Evolutionary conservation across 1,140 invertebrate genomes (phyloP).

Genomic region (Uloborus diversus): DNA sequence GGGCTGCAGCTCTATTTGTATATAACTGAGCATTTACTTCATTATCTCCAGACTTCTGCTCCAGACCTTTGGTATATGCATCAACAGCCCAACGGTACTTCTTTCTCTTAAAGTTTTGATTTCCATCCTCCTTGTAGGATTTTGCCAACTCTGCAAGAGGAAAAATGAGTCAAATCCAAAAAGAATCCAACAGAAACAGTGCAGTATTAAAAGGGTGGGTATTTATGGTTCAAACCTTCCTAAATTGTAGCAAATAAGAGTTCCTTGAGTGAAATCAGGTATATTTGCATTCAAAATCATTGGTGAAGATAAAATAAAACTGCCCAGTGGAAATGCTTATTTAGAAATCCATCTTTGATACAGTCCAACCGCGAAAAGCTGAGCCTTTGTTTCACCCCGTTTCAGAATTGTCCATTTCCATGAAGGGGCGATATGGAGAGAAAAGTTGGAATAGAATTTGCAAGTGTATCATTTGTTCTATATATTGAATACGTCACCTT

Average conservation of each 20-base stretch:
- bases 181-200: background rate
- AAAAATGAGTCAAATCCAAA: background rate
- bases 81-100: slow-evolving; percentile 90
- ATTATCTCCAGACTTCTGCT: slow-evolving; percentile 77
- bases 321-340: background rate
- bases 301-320: background rate
- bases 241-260: too few species aligned
- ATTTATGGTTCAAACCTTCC: too few species aligned
- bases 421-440: too few species aligned
- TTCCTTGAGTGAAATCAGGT: too few species aligned
- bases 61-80: slow-evolving; percentile 89
- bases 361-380: too few species aligned
- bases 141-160: slow-evolving; percentile 75
- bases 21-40: slow-evolving; percentile 84
- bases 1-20: slow-evolving; percentile 89
- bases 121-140: slow-evolving; percentile 96
- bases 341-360: too few species aligned
- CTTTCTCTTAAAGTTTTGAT: slow-evolving; percentile 94
- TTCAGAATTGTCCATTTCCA: too few species aligned
- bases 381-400: too few species aligned
- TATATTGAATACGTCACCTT: too few species aligned
- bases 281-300: background rate
- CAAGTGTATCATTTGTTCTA: too few species aligned
- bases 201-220: background rate
- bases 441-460: too few species aligned